Percentiles rank a stretch among this genome's conserved stretches.
Conservation (phyloP, 2,113 vertebrate genomes). For the Bungarus multicinctus region DNA sequence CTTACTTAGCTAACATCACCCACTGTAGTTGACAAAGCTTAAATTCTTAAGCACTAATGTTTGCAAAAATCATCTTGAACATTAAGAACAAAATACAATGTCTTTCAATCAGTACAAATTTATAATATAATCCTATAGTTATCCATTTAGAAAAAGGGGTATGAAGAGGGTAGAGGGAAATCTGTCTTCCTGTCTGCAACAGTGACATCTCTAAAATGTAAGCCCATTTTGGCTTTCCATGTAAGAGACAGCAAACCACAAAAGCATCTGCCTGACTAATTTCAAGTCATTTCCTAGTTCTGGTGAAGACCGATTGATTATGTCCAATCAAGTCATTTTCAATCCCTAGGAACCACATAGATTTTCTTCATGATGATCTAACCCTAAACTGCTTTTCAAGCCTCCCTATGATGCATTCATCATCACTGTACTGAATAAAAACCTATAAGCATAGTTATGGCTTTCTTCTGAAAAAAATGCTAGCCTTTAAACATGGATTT, state of each 20-base stretch:
- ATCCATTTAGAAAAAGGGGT: background rate
- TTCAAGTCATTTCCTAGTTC: background rate
- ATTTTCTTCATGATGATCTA: background rate
- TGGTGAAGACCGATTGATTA: background rate
- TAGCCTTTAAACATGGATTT: background rate
- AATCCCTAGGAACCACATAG: background rate
- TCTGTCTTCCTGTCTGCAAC: background rate
- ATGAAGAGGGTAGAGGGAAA: background rate
- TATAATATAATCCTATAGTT: background rate
- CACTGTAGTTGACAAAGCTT: background rate
- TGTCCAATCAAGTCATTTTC: background rate
- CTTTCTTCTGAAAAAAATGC: background rate
- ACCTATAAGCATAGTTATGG: background rate
- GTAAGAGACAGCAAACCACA: background rate
- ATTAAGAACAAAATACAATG: background rate
- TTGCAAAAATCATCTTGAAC: background rate
- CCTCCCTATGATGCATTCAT: background rate
- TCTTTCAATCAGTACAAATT: background rate
- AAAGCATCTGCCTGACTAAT: background rate
- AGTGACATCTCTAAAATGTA: background rate
- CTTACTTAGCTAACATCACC: background rate
- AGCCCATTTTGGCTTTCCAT: background rate
- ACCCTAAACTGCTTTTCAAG: background rate
- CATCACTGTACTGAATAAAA: background rate
- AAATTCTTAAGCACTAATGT: background rate